Evolutionary conservation across 2,113 vertebrate species (phyloP), one percentile per base, ranked within the genome.

Genomic region (Campylomormyrus numenius): DNA sequence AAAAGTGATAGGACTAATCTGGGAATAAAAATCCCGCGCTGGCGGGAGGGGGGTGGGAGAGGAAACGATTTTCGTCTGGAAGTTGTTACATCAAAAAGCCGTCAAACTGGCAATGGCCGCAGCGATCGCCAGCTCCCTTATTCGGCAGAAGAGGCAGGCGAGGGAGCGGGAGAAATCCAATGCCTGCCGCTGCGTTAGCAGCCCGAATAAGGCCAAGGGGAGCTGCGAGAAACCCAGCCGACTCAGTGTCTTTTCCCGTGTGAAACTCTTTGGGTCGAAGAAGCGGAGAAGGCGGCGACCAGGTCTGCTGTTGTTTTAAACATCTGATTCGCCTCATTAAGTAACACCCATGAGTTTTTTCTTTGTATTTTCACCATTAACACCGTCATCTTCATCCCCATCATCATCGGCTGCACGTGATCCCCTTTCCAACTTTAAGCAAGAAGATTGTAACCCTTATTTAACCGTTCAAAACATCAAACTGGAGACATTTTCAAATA

Each of bases 71-170:
- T 92, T 91, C 53, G 70, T 93, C 91, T 92, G 91, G 89, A 91
- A 93, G 49, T 93, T 91, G 90, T 90, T 87, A 52, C 92, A 91
- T 92, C 87, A 93, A 52, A 53, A 90, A 91, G 92, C 90, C 93
- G 92, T 88, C 92, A 93, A 93, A 91, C 93, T 95, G 97, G 97
- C 98, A 94, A 98, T 98, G 97, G 98, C 98, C 91, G 98, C 98
- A 92, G 98, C 98, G 88, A 99, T 99, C 94, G 98, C 98, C 96
- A 99, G 97, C 97, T 99, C 98, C 94, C 97, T 99, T 93, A 99
- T 99, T 95, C 97, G 98, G 90, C 98, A 99, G 96, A 98, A 97
- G 95, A 95, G 98, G 93, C 98, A 99, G 95, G 98, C 97, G 93
- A 95, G 98, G 92, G 98, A 99, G 96, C 97, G 98, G 66, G 98